These are phyloP conservation scores for Ramazzottius varieornatus DNA, from an alignment of 2,888 invertebrate species.

Conservation along the genomic window DNA sequence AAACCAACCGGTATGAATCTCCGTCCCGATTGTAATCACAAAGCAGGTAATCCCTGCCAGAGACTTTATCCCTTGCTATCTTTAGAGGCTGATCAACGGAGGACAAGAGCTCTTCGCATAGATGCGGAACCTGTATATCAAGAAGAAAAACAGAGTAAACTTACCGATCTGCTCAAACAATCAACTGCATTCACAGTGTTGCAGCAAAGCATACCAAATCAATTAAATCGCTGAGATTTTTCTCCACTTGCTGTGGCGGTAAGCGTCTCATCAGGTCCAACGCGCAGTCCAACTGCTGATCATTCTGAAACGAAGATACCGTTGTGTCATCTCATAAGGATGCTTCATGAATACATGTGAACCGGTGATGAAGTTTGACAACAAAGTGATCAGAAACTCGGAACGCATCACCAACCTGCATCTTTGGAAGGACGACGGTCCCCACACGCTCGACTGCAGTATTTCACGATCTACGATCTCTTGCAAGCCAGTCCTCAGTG, in stretches of 20 bases:
- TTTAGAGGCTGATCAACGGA: slow-evolving; percentile 95
- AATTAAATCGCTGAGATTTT: slow-evolving; percentile 86
- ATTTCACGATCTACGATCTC: no score
- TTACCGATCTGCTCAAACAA: no score
- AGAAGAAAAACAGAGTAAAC: no score
- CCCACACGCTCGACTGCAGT: no score
- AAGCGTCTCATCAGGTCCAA: slow-evolving; percentile 91
- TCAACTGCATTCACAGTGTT: not conserved
- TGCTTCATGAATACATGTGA: no score
- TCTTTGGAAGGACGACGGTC: no score
- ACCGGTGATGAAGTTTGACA: no score
- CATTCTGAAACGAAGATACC: slow-evolving; percentile 44
- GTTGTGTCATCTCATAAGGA: no score
- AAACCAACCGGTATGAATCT: slow-evolving; percentile 64
- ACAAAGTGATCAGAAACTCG: no score
- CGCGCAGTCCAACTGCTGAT: slow-evolving; percentile 92
- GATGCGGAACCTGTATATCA: slow-evolving; percentile 40
- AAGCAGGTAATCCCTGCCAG: slow-evolving; percentile 81
- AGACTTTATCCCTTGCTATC: slow-evolving; percentile 67
- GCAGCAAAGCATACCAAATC: slow-evolving; percentile 37
- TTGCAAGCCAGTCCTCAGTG: no score
- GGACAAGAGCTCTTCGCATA: slow-evolving; percentile 84
- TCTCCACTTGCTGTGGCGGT: slow-evolving; percentile 96
- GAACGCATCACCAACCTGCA: no score
- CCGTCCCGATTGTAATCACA: slow-evolving; percentile 99